Conservation (phyloP, 2,888 invertebrate species). For the Melinopterus prodromus region DNA sequence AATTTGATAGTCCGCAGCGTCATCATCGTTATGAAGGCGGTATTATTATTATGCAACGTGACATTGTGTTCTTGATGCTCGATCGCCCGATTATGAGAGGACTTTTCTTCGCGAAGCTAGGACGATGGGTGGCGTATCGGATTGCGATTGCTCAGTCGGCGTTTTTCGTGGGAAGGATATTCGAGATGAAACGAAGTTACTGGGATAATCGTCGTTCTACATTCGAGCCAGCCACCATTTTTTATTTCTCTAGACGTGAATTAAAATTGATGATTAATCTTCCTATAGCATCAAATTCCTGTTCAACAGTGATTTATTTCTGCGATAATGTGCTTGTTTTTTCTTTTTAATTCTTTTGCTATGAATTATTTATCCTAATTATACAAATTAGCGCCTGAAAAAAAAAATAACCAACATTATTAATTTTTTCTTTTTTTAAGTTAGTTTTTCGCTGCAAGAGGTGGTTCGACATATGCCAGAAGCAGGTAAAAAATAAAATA, state of each 20-base stretch:
- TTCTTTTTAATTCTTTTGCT: no score
- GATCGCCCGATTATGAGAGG: not conserved
- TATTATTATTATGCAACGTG: not conserved
- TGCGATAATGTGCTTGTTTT: no score
- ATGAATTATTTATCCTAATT: no score
- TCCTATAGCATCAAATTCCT: no score
- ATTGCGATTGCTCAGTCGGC: not conserved
- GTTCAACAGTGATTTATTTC: no score
- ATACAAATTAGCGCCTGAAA: no score
- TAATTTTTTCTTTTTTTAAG: no score
- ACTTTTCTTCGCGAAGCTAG: not conserved
- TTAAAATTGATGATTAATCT: not conserved
- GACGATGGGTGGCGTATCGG: not conserved
- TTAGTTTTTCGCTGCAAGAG: no score
- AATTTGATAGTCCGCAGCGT: constrained; percentile 4
- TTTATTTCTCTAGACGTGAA: not conserved
- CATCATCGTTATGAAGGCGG: not conserved
- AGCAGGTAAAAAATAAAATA: no score
- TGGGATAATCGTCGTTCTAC: not conserved
- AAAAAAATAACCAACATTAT: no score
- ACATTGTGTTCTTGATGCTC: not conserved
- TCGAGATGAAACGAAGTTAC: not conserved
- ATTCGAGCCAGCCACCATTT: not conserved
- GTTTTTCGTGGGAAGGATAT: not conserved
- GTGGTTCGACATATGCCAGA: no score